phyloP scores from a whole-genome alignment of 2,113 vertebrate genomes.

The Panthera tigris region DNA sequence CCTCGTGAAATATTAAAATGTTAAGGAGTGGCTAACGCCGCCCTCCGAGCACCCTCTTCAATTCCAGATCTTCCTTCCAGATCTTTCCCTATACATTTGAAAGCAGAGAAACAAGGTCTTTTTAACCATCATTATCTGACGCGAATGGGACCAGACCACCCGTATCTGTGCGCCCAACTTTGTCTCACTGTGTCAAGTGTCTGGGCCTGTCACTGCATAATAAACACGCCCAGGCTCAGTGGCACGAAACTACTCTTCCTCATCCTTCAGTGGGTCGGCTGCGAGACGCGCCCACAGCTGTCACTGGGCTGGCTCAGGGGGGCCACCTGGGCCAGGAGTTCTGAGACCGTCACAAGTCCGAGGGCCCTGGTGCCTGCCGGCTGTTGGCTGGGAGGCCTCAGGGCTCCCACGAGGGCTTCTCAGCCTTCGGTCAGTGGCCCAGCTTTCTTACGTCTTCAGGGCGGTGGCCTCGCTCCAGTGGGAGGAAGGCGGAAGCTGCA shows the following conservation, averaged over 20 bases:
- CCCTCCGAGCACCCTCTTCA: background rate
- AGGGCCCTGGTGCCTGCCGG: background rate
- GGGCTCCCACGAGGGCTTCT: background rate
- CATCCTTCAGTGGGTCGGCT: background rate
- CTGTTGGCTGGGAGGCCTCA: background rate
- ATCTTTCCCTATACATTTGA: background rate
- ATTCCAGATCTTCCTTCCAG: background rate
- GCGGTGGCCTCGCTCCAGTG: background rate
- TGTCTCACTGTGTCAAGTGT: background rate
- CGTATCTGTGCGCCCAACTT: background rate
- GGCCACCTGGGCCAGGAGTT: background rate
- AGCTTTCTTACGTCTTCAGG: rapidly evolving
- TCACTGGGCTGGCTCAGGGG: background rate
- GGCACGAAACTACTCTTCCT: background rate
- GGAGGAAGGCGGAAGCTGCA: background rate
- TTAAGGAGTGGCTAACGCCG: background rate
- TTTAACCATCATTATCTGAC: background rate
- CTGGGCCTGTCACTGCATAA: background rate
- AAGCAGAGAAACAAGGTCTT: background rate
- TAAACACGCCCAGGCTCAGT: background rate
- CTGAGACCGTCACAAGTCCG: background rate
- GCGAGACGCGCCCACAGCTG: background rate
- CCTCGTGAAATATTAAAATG: slow-evolving; percentile 1
- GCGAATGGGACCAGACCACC: background rate
- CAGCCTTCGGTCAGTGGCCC: background rate